These are phyloP conservation scores for Metridium senile DNA, from an alignment of 92 coral and sea anemone genomes.

Conservation along the genomic window DNA sequence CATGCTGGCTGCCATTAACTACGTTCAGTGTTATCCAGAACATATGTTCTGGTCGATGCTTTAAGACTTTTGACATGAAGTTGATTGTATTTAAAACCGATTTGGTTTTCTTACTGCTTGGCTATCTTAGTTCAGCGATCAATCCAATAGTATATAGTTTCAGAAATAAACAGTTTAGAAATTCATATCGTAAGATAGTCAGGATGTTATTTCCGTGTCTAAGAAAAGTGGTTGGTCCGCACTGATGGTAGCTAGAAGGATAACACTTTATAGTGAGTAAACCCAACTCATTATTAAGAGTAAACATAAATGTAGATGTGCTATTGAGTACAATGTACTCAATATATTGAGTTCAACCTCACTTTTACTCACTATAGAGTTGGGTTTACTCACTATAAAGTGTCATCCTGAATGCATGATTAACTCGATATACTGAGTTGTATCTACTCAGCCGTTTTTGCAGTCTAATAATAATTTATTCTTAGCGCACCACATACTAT, in stretches of 20 bases:
- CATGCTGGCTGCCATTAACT: constrained; percentile 58
- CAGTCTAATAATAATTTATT: too few relatives aligned
- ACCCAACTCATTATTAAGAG: background rate
- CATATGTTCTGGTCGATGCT: constrained; percentile 12
- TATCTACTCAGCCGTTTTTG: too few relatives aligned
- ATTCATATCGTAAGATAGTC: constrained; percentile 33
- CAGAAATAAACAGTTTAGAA: constrained; percentile 45
- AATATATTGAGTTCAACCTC: too few relatives aligned
- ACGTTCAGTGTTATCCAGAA: constrained; percentile 45
- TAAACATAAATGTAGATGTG: too few relatives aligned
- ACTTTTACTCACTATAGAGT: too few relatives aligned
- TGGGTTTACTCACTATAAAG: too few relatives aligned
- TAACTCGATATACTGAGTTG: too few relatives aligned
- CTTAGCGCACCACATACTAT: too few relatives aligned
- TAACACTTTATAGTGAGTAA: background rate
- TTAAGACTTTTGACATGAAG: background rate
- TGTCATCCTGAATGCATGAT: too few relatives aligned
- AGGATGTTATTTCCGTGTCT: constrained; percentile 21
- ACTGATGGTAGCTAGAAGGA: constrained; percentile 3
- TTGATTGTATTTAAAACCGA: background rate
- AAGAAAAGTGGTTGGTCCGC: constrained; percentile 31
- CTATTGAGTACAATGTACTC: too few relatives aligned
- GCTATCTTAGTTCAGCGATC: constrained; percentile 54
- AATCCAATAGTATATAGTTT: constrained; percentile 52
- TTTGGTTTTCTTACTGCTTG: constrained; percentile 28